Conservation (phyloP, 1,140 invertebrate genomes). For the Triops longicaudatus region DNA sequence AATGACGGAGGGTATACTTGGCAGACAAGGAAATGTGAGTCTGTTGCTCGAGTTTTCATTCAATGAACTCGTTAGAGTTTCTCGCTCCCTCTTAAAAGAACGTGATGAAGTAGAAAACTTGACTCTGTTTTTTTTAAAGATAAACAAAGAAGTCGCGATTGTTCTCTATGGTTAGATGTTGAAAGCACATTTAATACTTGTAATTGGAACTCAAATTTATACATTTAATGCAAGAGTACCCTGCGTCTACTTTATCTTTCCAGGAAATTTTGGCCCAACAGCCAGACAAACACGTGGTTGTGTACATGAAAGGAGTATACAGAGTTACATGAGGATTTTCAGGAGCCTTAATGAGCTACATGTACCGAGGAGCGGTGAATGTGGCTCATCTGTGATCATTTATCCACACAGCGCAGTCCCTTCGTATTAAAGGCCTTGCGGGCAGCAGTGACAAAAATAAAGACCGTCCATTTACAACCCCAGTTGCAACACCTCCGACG, state of each 20-base stretch:
- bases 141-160: background rate
- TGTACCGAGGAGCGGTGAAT: slow-evolving; percentile 89
- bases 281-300: slow-evolving; percentile 82
- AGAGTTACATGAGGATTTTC: too few species aligned
- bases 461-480: slow-evolving; percentile 31
- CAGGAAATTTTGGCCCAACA: slow-evolving; percentile 75
- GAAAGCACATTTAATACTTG: background rate
- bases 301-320: slow-evolving; percentile 86
- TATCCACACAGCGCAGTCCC: slow-evolving; percentile 77
- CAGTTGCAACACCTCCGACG: too few species aligned
- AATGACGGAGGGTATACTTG: background rate
- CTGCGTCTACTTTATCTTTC: background rate
- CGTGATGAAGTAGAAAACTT: background rate
- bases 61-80: background rate
- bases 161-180: background rate
- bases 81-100: background rate
- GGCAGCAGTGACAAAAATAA: slow-evolving; percentile 58
- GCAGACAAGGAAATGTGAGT: background rate
- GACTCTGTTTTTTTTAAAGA: background rate
- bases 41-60: background rate
- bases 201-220: background rate
- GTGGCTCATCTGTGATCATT: slow-evolving; percentile 79
- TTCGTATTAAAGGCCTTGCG: slow-evolving; percentile 85
- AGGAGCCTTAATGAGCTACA: too few species aligned
- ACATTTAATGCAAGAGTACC: background rate